phyloP scores from a whole-genome alignment of 2,113 vertebrate genomes.

The Callionymus lyra region DNA sequence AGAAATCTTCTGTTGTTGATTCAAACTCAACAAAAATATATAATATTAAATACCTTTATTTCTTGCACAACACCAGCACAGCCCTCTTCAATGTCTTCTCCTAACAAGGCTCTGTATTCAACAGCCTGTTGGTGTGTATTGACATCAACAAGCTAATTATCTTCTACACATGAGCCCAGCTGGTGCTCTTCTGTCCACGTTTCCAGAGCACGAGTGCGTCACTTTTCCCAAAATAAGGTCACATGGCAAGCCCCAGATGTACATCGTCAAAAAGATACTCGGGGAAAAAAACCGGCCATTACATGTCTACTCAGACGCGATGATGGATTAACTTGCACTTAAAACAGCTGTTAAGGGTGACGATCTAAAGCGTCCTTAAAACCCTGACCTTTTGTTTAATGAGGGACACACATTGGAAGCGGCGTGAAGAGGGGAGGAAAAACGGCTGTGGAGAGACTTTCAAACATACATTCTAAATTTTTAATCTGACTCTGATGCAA shows the following conservation, averaged over 20 bases:
- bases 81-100: slow-evolving; percentile 16
- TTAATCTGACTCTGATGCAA: too few species aligned
- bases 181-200: not conserved
- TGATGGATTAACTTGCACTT: slow-evolving; percentile 34
- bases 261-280: slow-evolving; percentile 23
- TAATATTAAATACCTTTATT: slow-evolving; percentile 6
- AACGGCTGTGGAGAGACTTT: too few species aligned
- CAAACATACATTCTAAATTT: too few species aligned
- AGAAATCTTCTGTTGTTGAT: too few species aligned
- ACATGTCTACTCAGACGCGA: slow-evolving; percentile 24
- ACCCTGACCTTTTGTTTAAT: slow-evolving; percentile 7
- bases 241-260: slow-evolving; percentile 24
- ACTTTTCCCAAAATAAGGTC: slow-evolving; percentile 12
- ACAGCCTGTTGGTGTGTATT: slow-evolving; percentile 22
- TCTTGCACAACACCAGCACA: slow-evolving; percentile 11
- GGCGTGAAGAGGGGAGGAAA: too few species aligned
- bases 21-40: too few species aligned
- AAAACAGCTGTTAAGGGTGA: slow-evolving; percentile 26
- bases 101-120: slow-evolving; percentile 24
- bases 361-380: slow-evolving; percentile 24
- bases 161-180: slow-evolving; percentile 21
- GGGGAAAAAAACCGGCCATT: slow-evolving; percentile 19
- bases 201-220: too few species aligned
- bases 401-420: too few species aligned
- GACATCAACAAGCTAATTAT: slow-evolving; percentile 37